Conservation (phyloP, 1,140 invertebrate species). For the Penaeus vannamei region DNA sequence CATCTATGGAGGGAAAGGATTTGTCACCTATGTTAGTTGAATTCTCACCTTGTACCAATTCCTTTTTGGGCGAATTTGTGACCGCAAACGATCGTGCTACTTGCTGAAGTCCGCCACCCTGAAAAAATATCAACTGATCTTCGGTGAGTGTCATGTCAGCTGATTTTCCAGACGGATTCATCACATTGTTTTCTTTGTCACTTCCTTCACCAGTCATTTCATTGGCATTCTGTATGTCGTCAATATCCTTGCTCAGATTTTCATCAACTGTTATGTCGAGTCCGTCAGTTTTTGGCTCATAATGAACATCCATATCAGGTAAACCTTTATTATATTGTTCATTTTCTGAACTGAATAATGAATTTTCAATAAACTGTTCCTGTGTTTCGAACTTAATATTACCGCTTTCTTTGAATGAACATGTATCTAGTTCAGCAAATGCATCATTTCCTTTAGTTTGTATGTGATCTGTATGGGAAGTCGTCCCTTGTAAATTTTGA, state of each 20-base stretch:
- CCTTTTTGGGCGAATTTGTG: constrained; percentile 25
- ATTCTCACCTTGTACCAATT: constrained; percentile 47
- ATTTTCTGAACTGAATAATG: no score
- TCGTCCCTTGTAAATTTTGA: no score
- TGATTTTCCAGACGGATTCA: neutral
- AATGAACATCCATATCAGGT: no score
- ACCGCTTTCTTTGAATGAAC: no score
- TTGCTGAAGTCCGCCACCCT: constrained; percentile 51
- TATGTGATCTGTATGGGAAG: no score
- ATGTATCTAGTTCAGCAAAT: no score
- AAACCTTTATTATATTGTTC: no score
- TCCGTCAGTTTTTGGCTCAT: neutral
- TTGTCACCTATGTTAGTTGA: neutral
- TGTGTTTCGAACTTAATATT: no score
- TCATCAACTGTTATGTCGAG: neutral
- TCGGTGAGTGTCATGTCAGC: constrained; percentile 4
- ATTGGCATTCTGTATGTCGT: neutral
- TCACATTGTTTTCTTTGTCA: constrained; percentile 25
- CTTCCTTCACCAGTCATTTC: neutral
- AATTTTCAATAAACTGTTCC: no score
- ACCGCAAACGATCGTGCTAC: constrained; percentile 39
- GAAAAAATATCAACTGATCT: constrained; percentile 54
- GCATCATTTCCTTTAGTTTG: no score
- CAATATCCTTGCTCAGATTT: neutral
- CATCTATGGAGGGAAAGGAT: constrained; percentile 24